A percentile compares a stretch with the other conserved stretches of the same genome.
phyloP scores from a whole-genome alignment of 2,888 invertebrate species.

The Sminthurides aquaticus region DNA sequence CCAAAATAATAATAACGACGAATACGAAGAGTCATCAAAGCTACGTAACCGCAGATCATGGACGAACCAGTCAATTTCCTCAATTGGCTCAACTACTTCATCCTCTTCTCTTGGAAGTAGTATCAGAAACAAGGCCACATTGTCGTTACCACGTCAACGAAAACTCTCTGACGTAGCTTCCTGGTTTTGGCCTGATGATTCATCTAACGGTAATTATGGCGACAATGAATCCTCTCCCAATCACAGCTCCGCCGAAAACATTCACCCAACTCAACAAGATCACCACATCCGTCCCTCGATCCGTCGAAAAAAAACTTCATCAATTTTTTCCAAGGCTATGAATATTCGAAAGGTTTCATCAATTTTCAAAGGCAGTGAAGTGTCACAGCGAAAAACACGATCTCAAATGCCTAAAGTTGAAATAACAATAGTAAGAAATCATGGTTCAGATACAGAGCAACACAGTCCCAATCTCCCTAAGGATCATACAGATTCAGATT shows the following conservation, averaged over 20 bases:
- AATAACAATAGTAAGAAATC: constrained; percentile 4
- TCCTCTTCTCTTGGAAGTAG: constrained; percentile 16
- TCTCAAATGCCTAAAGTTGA: constrained; percentile 8
- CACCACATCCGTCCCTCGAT: not conserved
- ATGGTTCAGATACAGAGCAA: not conserved
- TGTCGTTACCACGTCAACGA: not conserved
- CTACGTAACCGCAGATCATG: constrained; percentile 13
- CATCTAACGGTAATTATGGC: constrained; percentile 37
- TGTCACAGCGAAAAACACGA: not conserved
- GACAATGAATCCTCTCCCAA: constrained; percentile 41
- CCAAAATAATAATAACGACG: not conserved
- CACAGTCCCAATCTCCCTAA: not conserved
- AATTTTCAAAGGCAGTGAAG: not conserved
- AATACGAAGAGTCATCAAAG: constrained; percentile 1
- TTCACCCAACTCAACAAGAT: not conserved
- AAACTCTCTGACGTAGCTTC: constrained; percentile 1
- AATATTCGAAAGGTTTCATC: not conserved
- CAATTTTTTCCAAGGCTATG: not conserved
- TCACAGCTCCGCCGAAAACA: constrained; percentile 37
- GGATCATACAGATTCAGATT: not conserved
- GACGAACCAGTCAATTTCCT: constrained; percentile 19
- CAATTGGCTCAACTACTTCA: constrained; percentile 20
- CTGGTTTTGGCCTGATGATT: constrained; percentile 34
- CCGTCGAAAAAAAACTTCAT: not conserved
- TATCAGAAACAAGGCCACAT: not conserved